Conservation (phyloP, 2,113 vertebrate species). For the Lamprologus speciosus region DNA sequence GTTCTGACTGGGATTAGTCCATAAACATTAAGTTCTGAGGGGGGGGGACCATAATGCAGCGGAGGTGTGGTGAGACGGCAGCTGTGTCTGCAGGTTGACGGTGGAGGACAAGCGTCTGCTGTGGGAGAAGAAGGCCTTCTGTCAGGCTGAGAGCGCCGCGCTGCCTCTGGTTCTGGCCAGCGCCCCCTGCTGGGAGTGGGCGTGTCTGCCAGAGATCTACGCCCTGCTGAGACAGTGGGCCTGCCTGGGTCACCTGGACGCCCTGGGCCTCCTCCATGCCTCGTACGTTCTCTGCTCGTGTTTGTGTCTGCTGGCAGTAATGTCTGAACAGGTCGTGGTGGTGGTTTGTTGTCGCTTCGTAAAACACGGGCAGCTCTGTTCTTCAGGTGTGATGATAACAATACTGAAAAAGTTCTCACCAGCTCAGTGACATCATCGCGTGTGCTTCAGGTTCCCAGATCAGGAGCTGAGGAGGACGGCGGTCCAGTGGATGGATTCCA, state of each 20-base stretch:
- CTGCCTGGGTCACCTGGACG: slow-evolving; percentile 86
- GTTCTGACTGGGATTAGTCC: not conserved
- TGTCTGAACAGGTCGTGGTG: not conserved
- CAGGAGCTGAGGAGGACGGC: slow-evolving; percentile 92
- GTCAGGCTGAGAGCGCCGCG: slow-evolving; percentile 75
- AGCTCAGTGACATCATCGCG: not conserved
- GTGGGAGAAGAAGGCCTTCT: slow-evolving; percentile 92
- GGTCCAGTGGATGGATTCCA: slow-evolving; percentile 92
- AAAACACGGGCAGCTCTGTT: not conserved
- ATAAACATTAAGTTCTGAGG: not conserved
- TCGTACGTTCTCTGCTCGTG: slow-evolving; percentile 71
- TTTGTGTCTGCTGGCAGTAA: not conserved
- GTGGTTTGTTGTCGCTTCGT: not conserved
- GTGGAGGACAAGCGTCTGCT: slow-evolving; percentile 77
- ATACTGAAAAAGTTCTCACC: not conserved
- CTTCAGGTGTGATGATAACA: not conserved
- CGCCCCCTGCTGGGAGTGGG: slow-evolving; percentile 95
- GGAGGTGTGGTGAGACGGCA: not conserved
- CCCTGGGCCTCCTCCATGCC: slow-evolving; percentile 89
- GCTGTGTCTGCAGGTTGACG: slow-evolving; percentile 73
- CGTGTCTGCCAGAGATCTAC: slow-evolving; percentile 90
- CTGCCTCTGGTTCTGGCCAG: slow-evolving; percentile 91
- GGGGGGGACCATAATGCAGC: fast-evolving
- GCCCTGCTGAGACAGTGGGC: slow-evolving; percentile 88
- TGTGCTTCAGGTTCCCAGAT: slow-evolving; percentile 82